Evolutionary conservation across 2,888 invertebrate species (phyloP).

Genomic region (Siphonodentalium dalli): DNA sequence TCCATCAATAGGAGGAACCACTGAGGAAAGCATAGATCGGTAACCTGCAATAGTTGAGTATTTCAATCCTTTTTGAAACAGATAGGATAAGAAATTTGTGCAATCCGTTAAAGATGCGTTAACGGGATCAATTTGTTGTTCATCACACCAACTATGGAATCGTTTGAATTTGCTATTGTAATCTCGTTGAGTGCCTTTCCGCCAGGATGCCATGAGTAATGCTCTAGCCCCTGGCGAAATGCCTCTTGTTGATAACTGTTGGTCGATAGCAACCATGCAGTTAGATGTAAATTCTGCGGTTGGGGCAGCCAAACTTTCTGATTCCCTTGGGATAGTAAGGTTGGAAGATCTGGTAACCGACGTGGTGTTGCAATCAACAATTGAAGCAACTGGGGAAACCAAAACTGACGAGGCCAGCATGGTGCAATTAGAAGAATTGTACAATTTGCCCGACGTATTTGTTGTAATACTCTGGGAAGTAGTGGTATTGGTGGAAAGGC

Average conservation of each 20-base stretch:
- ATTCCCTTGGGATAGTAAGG: too few relatives aligned
- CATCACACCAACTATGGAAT: constrained; percentile 22
- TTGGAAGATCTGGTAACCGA: too few relatives aligned
- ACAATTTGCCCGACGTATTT: not conserved
- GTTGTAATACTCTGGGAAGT: not conserved
- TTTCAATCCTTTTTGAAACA: too few relatives aligned
- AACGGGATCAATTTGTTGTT: not conserved
- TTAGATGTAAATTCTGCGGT: not conserved
- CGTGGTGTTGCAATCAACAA: not conserved
- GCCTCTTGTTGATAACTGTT: not conserved
- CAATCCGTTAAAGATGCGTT: not conserved
- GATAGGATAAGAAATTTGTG: not conserved
- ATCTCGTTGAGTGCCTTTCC: not conserved
- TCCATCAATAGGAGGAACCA: too few relatives aligned
- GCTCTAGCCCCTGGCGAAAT: constrained; percentile 3
- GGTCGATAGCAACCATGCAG: not conserved
- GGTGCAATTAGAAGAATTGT: not conserved
- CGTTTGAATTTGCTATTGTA: not conserved
- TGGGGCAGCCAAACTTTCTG: not conserved
- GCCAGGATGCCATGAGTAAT: not conserved
- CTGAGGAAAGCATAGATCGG: too few relatives aligned
- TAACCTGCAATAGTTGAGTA: too few relatives aligned
- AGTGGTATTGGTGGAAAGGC: not conserved
- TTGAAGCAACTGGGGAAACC: not conserved
- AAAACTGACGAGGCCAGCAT: not conserved